phyloP scores from a whole-genome alignment of 2,797 vertebrate genomes.

The Pipistrellus kuhlii region DNA sequence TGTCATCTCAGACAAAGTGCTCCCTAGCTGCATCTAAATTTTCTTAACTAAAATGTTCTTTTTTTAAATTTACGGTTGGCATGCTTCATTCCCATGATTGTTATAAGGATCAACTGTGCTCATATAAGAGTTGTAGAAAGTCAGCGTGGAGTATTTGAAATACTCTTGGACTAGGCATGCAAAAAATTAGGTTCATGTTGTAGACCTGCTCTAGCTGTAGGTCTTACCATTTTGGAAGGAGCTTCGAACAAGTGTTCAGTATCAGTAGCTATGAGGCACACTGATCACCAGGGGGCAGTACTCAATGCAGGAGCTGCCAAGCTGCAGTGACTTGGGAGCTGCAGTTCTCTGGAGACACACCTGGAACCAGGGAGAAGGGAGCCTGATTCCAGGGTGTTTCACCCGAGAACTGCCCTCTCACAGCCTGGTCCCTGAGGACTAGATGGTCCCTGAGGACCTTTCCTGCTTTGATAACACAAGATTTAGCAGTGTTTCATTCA shows the following conservation, averaged over 20 bases:
- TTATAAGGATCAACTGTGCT: neutral
- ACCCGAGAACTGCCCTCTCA: too few species aligned
- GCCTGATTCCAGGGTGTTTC: too few species aligned
- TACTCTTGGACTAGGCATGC: neutral
- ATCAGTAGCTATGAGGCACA: too few species aligned
- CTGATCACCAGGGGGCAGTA: too few species aligned
- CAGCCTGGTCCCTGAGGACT: too few species aligned
- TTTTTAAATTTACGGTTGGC: neutral
- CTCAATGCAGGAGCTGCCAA: too few species aligned
- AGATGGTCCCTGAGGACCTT: neutral
- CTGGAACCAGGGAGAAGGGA: too few species aligned
- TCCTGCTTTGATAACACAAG: neutral
- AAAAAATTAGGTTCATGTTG: neutral
- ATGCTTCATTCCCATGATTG: neutral
- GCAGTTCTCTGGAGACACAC: too few species aligned
- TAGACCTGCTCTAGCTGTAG: neutral
- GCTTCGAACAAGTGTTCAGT: neutral
- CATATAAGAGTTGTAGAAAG: neutral
- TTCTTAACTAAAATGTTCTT: neutral
- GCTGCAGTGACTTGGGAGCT: too few species aligned
- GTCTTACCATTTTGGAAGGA: neutral
- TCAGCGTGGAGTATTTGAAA: neutral
- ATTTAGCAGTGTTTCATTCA: neutral
- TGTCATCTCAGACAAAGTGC: neutral
- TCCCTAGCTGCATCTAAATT: neutral